These are phyloP conservation scores for Borostomias antarcticus DNA, from an alignment of 2,797 vertebrate species.

Conservation along the genomic window DNA sequence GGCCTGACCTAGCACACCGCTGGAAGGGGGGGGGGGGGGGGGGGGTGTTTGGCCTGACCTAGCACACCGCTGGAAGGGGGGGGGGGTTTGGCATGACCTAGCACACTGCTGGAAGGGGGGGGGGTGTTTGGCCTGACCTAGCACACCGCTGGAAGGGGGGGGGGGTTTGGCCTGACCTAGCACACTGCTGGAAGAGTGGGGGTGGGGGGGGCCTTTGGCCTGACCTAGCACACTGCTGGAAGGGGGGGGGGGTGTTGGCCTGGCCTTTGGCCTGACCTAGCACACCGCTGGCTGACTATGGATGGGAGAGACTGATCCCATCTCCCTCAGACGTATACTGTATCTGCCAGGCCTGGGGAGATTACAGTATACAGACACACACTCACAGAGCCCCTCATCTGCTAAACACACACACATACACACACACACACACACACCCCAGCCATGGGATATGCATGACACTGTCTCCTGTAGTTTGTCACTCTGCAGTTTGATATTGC, in stretches of 20 bases:
- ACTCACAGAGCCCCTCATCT: not conserved
- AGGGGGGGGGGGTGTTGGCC: not conserved
- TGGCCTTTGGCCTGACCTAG: too few species aligned
- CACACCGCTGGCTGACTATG: not conserved
- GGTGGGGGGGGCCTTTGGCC: too few species aligned
- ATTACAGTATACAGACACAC: slow-evolving; percentile 1
- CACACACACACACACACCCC: not conserved
- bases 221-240: too few species aligned
- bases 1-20: not conserved
- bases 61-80: not conserved
- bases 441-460: not conserved
- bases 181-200: too few species aligned
- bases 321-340: not conserved
- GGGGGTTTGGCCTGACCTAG: too few species aligned
- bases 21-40: too few species aligned
- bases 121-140: not conserved
- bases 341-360: not conserved
- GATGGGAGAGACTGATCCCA: not conserved
- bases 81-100: too few species aligned
- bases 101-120: too few species aligned
- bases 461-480: not conserved
- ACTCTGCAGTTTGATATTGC: not conserved
- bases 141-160: not conserved
- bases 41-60: not conserved
- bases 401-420: not conserved